Percentiles rank a stretch among this genome's conserved stretches.
These are phyloP conservation scores for Silvanus unidentatus DNA, from an alignment of 2,888 invertebrate species.

Conservation along the genomic window DNA sequence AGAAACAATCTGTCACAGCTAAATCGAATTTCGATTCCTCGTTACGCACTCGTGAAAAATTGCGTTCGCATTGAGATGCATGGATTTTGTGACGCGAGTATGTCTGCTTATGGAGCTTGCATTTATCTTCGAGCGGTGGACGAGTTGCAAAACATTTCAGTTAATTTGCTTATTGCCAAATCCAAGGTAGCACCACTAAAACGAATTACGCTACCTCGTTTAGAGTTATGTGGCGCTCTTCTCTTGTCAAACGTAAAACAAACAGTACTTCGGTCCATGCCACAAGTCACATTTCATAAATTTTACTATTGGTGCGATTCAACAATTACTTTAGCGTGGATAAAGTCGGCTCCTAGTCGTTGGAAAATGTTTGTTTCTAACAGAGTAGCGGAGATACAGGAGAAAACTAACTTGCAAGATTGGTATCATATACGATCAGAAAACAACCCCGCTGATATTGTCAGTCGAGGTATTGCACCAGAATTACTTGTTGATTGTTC, in stretches of 20 bases:
- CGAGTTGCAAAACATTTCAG: slow-evolving; percentile 2
- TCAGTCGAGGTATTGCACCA: slow-evolving; percentile 17
- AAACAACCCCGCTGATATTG: slow-evolving; percentile 12
- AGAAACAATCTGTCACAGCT: neutral
- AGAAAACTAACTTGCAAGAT: slow-evolving; percentile 4
- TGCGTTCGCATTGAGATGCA: slow-evolving; percentile 11
- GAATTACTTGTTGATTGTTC: slow-evolving; percentile 7
- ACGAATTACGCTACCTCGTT: slow-evolving; percentile 19
- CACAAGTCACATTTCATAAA: neutral
- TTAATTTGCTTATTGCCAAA: slow-evolving; percentile 25
- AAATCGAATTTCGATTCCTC: neutral
- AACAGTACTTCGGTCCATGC: slow-evolving; percentile 7
- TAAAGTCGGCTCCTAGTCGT: slow-evolving; percentile 7
- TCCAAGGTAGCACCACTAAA: slow-evolving; percentile 29
- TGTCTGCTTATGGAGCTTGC: slow-evolving; percentile 16
- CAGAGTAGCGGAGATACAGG: slow-evolving; percentile 21
- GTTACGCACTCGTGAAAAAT: slow-evolving; percentile 5
- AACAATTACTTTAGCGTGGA: slow-evolving; percentile 15
- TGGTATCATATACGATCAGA: slow-evolving; percentile 17
- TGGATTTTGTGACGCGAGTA: slow-evolving; percentile 22
- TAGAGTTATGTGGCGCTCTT: slow-evolving; percentile 26
- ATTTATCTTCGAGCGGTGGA: slow-evolving; percentile 14
- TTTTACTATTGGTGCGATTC: slow-evolving; percentile 25
- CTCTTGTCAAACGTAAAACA: slow-evolving; percentile 15
- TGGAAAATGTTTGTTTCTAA: slow-evolving; percentile 25